Evolutionary conservation across 2,113 vertebrate species (phyloP).

Genomic region (Edolisoma coerulescens): DNA sequence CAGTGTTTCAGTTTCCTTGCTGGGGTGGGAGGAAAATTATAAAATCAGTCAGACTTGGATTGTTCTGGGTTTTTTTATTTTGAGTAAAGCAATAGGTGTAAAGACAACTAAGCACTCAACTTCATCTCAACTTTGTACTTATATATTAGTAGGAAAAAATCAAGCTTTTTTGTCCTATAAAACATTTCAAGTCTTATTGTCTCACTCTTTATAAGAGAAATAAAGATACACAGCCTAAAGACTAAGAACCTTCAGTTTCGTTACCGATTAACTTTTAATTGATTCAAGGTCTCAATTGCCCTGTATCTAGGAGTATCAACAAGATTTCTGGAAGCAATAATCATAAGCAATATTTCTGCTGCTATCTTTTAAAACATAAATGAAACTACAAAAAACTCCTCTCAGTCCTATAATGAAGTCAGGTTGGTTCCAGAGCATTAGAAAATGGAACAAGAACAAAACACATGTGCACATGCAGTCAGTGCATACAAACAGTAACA

Average conservation of each 20-base stretch:
- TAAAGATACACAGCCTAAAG: background rate
- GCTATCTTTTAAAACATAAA: background rate
- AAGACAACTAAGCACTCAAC: background rate
- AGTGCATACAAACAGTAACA: background rate
- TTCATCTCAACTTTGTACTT: background rate
- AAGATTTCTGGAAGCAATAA: background rate
- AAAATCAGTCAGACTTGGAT: background rate
- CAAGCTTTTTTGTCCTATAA: background rate
- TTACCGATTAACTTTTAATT: background rate
- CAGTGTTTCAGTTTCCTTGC: conserved; percentile 83
- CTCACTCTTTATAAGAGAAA: background rate
- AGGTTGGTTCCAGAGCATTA: background rate
- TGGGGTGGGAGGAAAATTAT: background rate
- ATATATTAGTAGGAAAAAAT: background rate
- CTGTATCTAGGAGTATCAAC: background rate
- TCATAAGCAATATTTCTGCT: background rate
- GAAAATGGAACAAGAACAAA: background rate
- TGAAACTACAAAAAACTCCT: background rate
- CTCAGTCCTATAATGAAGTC: accelerated
- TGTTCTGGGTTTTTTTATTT: background rate
- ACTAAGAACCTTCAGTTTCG: background rate
- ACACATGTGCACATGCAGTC: background rate
- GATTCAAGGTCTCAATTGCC: background rate
- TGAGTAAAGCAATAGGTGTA: background rate
- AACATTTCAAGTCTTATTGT: background rate